Evolutionary conservation across 2,797 vertebrate genomes (phyloP), one percentile per base, ranked within the genome.

Genomic region (Antennarius maculatus): DNA sequence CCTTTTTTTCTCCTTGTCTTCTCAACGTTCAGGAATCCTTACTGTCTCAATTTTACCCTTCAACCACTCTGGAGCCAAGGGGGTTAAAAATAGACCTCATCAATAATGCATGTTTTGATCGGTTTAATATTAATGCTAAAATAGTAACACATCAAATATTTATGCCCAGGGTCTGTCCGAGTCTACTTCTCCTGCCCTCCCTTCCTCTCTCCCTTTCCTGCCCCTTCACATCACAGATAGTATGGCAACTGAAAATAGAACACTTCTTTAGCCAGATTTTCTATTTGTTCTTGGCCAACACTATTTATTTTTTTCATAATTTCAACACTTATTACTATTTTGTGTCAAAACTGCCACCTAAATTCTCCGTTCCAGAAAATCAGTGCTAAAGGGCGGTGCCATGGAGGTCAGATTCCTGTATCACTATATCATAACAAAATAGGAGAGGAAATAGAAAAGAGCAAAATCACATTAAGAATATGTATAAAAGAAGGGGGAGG

Each of bases 61-160:
- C 58, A 63, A 75, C 72, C n/a, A 6, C 53, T 74, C 77, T 76
- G 73, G 75, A 89, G 76, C 81, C 87, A 61, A 0, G 4, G 31
- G 64, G 83, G 82, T 89, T 92, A 88, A 91, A 92, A 93, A 90
- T 91, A 90, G 82, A 69, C 13, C 80, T 88, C 64, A 86, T 94
- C 71, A 91, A 91, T 92, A 82, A 81, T 91, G 70, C 77, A 93
- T 83, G 81, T 84, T 92, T 90, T 91, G 82, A 93, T 93, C 55
- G 72, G 85, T 88, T 93, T 92, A 90, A 92, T 93, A 92, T 92
- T 90, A 85, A 87, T 87, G 81, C 77, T 82, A 80, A 91, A 93
- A 92, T 92, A 91, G 90, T 90, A 92, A 87, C 86, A 39, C 83
- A 91, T 93, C 57, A 92, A 92, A 88, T 89, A 94, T 93, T 89